Percentiles rank a stretch among this genome's conserved stretches.
Evolutionary conservation across 2,797 vertebrate genomes (phyloP).

Genomic region (Gambusia yucatana): DNA sequence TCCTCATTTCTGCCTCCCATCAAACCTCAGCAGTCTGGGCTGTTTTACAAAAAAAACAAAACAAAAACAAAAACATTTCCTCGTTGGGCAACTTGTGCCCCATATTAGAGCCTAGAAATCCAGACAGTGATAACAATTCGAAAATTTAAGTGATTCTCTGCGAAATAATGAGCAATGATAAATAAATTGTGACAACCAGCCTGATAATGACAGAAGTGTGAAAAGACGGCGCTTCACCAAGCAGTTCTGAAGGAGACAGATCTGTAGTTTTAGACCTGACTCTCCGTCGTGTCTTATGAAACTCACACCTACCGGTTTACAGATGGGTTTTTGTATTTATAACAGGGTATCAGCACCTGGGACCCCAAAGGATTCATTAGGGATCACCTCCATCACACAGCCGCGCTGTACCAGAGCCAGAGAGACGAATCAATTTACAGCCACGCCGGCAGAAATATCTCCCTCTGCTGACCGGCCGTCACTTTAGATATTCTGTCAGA

Average conservation of each 20-base stretch:
- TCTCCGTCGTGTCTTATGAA: constrained; percentile 39
- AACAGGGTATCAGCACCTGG: constrained; percentile 50
- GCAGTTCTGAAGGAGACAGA: constrained; percentile 5
- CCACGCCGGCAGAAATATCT: constrained; percentile 60
- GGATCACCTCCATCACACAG: constrained; percentile 64
- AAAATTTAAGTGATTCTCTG: constrained; percentile 19
- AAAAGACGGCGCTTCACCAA: background rate
- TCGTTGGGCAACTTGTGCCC: constrained; percentile 19
- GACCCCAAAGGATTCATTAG: constrained; percentile 65
- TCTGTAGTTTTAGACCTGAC: constrained; percentile 33
- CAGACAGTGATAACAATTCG: constrained; percentile 21
- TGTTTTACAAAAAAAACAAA: constrained; percentile 32
- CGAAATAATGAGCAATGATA: constrained; percentile 1
- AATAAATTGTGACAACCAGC: background rate
- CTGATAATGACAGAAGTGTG: background rate
- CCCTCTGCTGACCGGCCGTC: constrained; percentile 28
- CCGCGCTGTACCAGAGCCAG: constrained; percentile 49
- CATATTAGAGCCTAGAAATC: constrained; percentile 25
- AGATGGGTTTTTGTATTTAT: constrained; percentile 47
- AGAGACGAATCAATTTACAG: constrained; percentile 67
- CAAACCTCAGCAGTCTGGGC: constrained; percentile 50
- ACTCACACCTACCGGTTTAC: constrained; percentile 41
- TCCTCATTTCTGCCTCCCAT: constrained; percentile 61
- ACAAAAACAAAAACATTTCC: constrained; percentile 20
- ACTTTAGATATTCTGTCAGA: constrained; percentile 36